Conservation (phyloP, 1,140 invertebrate species). For the Lepidurus packardi region DNA sequence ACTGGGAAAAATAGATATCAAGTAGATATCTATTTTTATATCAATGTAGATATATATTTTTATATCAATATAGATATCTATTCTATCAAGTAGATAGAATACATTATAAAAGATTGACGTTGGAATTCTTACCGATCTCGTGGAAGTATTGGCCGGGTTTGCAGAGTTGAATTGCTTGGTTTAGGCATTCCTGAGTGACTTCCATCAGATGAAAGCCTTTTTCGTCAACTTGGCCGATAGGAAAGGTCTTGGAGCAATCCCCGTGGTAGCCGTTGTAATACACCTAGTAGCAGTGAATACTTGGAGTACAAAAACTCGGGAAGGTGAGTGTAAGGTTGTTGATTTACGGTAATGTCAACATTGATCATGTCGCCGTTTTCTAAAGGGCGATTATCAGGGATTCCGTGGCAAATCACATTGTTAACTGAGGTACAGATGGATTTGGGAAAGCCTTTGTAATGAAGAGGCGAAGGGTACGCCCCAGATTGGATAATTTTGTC, state of each 20-base stretch:
- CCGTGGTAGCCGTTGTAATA: constrained; percentile 82
- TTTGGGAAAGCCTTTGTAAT: constrained; percentile 82
- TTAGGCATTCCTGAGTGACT: constrained; percentile 63
- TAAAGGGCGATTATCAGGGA: constrained; percentile 77
- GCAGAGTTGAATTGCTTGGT: constrained; percentile 69
- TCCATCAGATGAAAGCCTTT: constrained; percentile 61
- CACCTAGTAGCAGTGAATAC: constrained; percentile 55
- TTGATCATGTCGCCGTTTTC: constrained; percentile 83
- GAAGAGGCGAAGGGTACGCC: constrained; percentile 85
- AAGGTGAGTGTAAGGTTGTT: constrained; percentile 26
- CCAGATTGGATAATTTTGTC: constrained; percentile 58
- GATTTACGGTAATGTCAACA: constrained; percentile 82
- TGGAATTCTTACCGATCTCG: constrained; percentile 59
- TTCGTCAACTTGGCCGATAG: constrained; percentile 73
- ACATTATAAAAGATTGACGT: not conserved
- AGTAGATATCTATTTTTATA: too few species aligned
- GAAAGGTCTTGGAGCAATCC: constrained; percentile 82
- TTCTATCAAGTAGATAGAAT: too few species aligned
- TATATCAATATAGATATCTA: too few species aligned
- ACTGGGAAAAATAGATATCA: too few species aligned
- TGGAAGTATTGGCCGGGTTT: constrained; percentile 65
- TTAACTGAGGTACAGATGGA: constrained; percentile 93
- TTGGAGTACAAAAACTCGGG: not conserved
- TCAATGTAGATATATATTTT: too few species aligned
- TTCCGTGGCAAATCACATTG: constrained; percentile 90